A percentile compares a stretch with the other conserved stretches of the same genome.
phyloP scores from a whole-genome alignment of 2,797 vertebrate genomes.

The Podarcis siculus region DNA sequence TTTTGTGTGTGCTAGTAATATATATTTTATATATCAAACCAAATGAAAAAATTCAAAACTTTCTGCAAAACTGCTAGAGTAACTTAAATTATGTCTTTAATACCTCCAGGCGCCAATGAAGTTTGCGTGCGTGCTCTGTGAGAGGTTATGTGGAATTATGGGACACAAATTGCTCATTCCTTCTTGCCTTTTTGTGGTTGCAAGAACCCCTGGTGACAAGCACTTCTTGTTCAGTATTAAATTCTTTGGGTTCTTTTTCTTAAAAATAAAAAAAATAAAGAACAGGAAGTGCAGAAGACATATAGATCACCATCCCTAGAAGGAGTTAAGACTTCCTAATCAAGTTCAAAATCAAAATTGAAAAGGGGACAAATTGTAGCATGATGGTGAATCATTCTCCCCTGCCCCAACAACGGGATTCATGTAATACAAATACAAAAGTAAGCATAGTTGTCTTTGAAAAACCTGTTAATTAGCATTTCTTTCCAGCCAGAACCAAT shows the following conservation, averaged over 20 bases:
- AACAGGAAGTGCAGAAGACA: conserved; percentile 76
- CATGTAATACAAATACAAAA: conserved; percentile 73
- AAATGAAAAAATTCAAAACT: conserved; percentile 38
- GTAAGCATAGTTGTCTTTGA: conserved; percentile 78
- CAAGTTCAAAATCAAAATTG: conserved; percentile 58
- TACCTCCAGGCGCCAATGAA: conserved; percentile 46
- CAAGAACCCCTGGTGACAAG: conserved; percentile 69
- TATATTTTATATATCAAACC: not conserved
- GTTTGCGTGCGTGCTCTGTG: not conserved
- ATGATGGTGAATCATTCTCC: conserved; percentile 56
- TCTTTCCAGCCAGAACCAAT: conserved; percentile 81
- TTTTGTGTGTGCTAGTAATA: conserved; percentile 58
- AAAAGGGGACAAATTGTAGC: conserved; percentile 55
- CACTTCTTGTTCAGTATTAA: conserved; percentile 74
- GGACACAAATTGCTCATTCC: not conserved
- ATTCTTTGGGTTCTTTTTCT: conserved; percentile 80
- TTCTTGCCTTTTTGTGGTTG: conserved; percentile 49
- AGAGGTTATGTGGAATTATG: conserved; percentile 30
- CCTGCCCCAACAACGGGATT: conserved; percentile 58
- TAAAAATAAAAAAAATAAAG: conserved; percentile 25
- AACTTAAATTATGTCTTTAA: conserved; percentile 35
- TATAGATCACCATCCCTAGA: conserved; percentile 53
- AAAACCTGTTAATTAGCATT: conserved; percentile 78
- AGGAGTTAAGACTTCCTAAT: conserved; percentile 50
- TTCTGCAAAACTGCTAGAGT: conserved; percentile 7